A percentile compares a stretch with the other conserved stretches of the same genome.
Conservation (phyloP, 2,113 vertebrate genomes). For the Dolichotis patagonum region DNA sequence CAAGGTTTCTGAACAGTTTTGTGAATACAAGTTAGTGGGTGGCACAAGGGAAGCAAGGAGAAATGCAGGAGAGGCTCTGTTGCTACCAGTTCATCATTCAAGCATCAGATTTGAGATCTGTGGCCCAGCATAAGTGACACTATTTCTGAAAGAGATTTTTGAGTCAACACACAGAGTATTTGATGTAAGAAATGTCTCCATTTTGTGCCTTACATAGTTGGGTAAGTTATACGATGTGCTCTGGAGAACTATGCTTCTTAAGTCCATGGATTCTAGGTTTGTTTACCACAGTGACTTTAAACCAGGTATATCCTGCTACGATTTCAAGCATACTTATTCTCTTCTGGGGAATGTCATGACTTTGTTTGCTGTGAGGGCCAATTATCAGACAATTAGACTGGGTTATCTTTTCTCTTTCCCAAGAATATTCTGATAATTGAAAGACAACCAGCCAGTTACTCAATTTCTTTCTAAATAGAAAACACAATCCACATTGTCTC, state of each 20-base stretch:
- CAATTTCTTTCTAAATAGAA: neutral
- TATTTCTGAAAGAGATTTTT: neutral
- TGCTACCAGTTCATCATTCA: neutral
- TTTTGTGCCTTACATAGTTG: neutral
- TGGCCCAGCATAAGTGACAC: neutral
- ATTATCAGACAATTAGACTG: neutral
- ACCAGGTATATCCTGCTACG: neutral
- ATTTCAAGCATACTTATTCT: neutral
- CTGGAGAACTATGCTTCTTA: neutral
- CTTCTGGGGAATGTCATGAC: neutral
- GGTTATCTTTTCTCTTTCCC: neutral
- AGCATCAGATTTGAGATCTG: neutral
- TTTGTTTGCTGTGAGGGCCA: neutral
- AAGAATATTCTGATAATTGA: neutral
- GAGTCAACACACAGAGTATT: neutral
- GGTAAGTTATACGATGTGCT: neutral
- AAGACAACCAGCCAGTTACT: neutral
- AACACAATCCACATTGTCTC: neutral
- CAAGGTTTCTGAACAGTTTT: neutral
- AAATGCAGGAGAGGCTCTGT: neutral
- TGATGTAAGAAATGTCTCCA: neutral
- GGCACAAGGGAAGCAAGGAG: neutral
- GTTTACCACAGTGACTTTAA: neutral
- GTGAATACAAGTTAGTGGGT: neutral
- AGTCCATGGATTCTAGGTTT: neutral